Conservation (phyloP, 1,140 invertebrate genomes). For the Aphelenchoides avenae region DNA sequence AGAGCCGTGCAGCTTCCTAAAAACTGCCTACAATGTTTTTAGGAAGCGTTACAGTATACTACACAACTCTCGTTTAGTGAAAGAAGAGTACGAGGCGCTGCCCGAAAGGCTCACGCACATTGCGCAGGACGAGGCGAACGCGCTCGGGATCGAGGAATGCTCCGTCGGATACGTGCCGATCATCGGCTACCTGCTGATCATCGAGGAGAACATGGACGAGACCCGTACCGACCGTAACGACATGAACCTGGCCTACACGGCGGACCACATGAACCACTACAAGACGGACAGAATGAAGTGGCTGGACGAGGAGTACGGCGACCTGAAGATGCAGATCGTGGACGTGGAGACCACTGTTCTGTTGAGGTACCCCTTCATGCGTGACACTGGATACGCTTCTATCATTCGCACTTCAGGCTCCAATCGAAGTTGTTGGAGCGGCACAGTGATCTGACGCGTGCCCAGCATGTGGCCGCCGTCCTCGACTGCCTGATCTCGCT, state of each 20-base stretch:
- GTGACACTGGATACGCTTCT: constrained; percentile 4
- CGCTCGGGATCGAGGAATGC: constrained; percentile 35
- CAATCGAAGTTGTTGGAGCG: constrained; percentile 38
- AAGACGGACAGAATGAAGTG: constrained; percentile 43
- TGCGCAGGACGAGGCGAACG: constrained; percentile 43
- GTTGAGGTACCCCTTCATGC: constrained; percentile 27
- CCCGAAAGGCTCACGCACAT: constrained; percentile 45
- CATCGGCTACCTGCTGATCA: constrained; percentile 49
- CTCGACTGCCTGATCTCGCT: constrained; percentile 52
- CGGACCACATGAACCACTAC: constrained; percentile 36
- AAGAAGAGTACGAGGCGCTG: constrained; percentile 36
- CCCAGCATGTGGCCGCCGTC: constrained; percentile 39
- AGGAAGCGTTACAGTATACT: no score
- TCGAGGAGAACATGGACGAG: constrained; percentile 31
- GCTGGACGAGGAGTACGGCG: constrained; percentile 49
- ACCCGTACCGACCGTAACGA: constrained; percentile 2
- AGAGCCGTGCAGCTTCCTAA: not conserved
- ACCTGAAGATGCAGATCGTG: constrained; percentile 54
- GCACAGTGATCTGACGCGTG: constrained; percentile 22
- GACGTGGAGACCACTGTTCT: constrained; percentile 54
- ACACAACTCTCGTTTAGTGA: constrained; percentile 47
- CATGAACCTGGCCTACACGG: constrained; percentile 20
- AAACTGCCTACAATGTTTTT: not conserved
- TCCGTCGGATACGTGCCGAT: constrained; percentile 53
- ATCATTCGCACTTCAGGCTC: constrained; percentile 33